Base-by-base conservation (phyloP, 2,888 invertebrate genomes). In the Spilarctia lutea region DNA sequence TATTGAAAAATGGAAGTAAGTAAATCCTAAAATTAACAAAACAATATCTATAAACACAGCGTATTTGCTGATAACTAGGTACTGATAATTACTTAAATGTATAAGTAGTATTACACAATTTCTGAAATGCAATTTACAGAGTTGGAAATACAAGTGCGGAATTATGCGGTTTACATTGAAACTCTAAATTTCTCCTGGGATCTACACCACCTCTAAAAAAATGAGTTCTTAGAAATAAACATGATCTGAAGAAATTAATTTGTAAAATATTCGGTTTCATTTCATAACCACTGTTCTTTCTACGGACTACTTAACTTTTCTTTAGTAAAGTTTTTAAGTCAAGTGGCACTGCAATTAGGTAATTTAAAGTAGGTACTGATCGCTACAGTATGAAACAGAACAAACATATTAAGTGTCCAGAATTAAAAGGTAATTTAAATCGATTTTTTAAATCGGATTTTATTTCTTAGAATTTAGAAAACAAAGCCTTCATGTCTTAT, bases 151-250 rank as follows among this genome's bases (percentile, higher is more conserved):
- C 42, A 52, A 72, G 72, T 71, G 75, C 75, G 71, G 63, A 78
- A 78, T 82, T 83, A 84, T 83, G 84, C 84, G 79, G 82, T 82
- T 84, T 83, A 76, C 67, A 76, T 76, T 68, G 74, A 80, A 84
- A 84, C 79, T 79, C 74, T 67, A 79, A 84, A 83, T 83, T 84
- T 84, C 84, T 84, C 84, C 42, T 18, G 83, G 83, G 83, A 84
- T 73, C 65, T 76, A 75, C 73, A 75, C 74, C 68, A 77, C 76
- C 76, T 80, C 73, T 78, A 79, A 78, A 83, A 83, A 84, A 83
- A 84, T 84, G 78, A 78, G 74, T 80, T 82, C 81, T 78, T 74
- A 69, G 76, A 79, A 65, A 80, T 80, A 79, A 83, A 80, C 76
- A 82, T 82, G 74, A 82, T 82, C 77, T 80, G 33, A 79, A 82